Percentiles rank a stretch among this genome's conserved stretches.
Evolutionary conservation across 2,797 vertebrate species (phyloP).

Genomic region (Acestrorhynchus altus): DNA sequence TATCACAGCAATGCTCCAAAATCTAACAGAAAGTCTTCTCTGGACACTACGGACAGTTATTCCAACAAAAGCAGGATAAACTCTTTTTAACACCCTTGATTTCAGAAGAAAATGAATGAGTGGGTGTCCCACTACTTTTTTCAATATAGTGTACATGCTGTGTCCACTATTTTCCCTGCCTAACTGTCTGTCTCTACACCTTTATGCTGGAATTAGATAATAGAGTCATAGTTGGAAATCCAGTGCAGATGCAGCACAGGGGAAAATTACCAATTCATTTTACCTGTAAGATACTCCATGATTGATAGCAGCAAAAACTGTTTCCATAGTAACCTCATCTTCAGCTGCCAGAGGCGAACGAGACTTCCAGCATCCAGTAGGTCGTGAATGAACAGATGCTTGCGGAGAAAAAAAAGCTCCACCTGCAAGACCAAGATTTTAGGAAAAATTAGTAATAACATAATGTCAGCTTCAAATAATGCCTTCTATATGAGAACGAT

Average conservation of each 20-base stretch:
- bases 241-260: constrained; percentile 32
- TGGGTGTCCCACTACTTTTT: too few relatives aligned
- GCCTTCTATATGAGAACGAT: not conserved
- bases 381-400: constrained; percentile 74
- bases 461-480: not conserved
- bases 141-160: too few relatives aligned
- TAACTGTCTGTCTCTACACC: not conserved
- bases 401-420: constrained; percentile 71
- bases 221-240: constrained; percentile 38
- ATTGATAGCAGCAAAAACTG: constrained; percentile 89
- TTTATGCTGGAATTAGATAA: constrained; percentile 22
- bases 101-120: too few relatives aligned
- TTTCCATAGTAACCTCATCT: constrained; percentile 96
- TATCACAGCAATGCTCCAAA: too few relatives aligned
- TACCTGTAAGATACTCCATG: constrained; percentile 92
- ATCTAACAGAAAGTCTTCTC: too few relatives aligned
- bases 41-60: too few relatives aligned
- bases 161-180: not conserved
- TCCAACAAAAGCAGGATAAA: too few relatives aligned
- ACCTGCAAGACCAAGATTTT: constrained; percentile 72
- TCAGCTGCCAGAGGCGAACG: constrained; percentile 81
- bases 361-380: constrained; percentile 78
- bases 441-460: constrained; percentile 54
- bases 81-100: too few relatives aligned
- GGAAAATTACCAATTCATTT: constrained; percentile 65